phyloP scores from a whole-genome alignment of 1,140 invertebrate genomes.

The Caenorhabditis briggsae region DNA sequence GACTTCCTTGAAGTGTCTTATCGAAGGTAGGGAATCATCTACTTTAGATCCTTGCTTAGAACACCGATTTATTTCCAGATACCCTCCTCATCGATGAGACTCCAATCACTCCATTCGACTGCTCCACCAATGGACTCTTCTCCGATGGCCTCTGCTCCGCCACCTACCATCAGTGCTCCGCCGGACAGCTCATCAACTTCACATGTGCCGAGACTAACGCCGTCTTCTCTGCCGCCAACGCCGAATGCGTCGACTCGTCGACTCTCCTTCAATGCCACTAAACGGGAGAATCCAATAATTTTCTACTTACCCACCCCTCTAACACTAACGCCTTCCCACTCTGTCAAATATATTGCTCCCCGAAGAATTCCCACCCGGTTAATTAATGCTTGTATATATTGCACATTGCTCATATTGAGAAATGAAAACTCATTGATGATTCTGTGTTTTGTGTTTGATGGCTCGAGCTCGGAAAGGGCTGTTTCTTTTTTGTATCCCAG shows the following conservation, averaged over 20 bases:
- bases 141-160: conserved; percentile 25
- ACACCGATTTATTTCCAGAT: background rate
- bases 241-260: conserved; percentile 18
- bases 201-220: conserved; percentile 7
- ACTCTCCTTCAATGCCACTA: conserved; percentile 32
- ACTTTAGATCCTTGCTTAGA: background rate
- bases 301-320: background rate
- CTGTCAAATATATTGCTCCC: conserved; percentile 5
- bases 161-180: conserved; percentile 14
- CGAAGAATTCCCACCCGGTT: background rate
- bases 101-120: background rate
- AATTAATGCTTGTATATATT: background rate
- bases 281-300: background rate
- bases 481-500: no score
- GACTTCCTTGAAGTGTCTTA: conserved; percentile 46
- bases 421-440: background rate
- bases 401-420: conserved; percentile 45
- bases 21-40: background rate
- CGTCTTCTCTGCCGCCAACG: conserved; percentile 33
- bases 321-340: background rate
- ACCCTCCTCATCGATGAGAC: conserved; percentile 19
- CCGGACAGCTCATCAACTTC: conserved; percentile 41
- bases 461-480: no score
- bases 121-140: conserved; percentile 36
- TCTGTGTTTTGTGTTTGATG: no score